A percentile compares a stretch with the other conserved stretches of the same genome.
Evolutionary conservation across 2,888 invertebrate species (phyloP).

Genomic region (Drosophila trichaetosa): DNA sequence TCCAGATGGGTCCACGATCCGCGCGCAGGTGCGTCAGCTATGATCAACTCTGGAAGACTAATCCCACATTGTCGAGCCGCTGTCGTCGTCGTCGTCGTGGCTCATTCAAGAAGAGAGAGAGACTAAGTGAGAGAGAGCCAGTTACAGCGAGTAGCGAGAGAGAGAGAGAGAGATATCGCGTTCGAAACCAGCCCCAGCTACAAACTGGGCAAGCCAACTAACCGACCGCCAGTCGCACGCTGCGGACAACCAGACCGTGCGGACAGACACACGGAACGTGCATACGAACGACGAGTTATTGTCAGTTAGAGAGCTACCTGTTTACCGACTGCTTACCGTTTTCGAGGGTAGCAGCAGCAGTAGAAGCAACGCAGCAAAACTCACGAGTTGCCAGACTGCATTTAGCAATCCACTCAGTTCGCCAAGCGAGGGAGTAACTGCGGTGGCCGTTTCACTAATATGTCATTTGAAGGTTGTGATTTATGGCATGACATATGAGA

Average conservation of each 20-base stretch:
- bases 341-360: slow-evolving; percentile 60
- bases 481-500: neutral
- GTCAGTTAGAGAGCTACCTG: slow-evolving; percentile 81
- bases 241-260: slow-evolving; percentile 54
- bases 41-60: slow-evolving; percentile 85
- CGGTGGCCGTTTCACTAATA: slow-evolving; percentile 19
- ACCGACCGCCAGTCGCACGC: slow-evolving; percentile 79
- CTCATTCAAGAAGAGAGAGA: slow-evolving; percentile 48
- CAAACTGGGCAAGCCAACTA: slow-evolving; percentile 42
- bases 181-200: slow-evolving; percentile 46
- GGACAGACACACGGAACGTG: slow-evolving; percentile 69
- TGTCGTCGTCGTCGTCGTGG: slow-evolving; percentile 68
- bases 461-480: slow-evolving; percentile 12
- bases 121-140: slow-evolving; percentile 27
- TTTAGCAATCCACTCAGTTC: slow-evolving; percentile 20
- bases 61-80: slow-evolving; percentile 69
- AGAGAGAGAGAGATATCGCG: slow-evolving; percentile 26
- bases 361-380: slow-evolving; percentile 19
- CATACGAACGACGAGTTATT: slow-evolving; percentile 79
- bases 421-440: slow-evolving; percentile 34
- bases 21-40: slow-evolving; percentile 84
- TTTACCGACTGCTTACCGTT: slow-evolving; percentile 79
- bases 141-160: slow-evolving; percentile 53
- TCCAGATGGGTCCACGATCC: slow-evolving; percentile 58
- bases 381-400: slow-evolving; percentile 71